These are phyloP conservation scores for Epistrophe eligans DNA, from an alignment of 2,888 invertebrate genomes.

Conservation along the genomic window DNA sequence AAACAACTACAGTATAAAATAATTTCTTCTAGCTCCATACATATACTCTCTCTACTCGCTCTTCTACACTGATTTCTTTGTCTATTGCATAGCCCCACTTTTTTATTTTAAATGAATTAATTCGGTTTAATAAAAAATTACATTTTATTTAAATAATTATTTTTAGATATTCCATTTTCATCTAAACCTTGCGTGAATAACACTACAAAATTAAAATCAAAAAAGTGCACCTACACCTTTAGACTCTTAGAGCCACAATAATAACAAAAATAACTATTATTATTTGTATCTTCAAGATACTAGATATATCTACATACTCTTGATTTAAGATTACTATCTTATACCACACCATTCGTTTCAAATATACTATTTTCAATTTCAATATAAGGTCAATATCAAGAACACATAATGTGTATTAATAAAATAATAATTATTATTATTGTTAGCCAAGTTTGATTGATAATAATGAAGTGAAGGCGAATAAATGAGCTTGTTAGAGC, in stretches of 20 bases:
- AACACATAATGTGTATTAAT: conserved; percentile 22
- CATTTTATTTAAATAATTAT: background rate
- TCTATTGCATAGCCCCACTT: no score
- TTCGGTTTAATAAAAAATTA: no score
- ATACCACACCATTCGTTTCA: background rate
- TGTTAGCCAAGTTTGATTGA: conserved; percentile 56
- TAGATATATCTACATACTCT: background rate
- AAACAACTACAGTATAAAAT: no score
- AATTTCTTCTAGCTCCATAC: no score
- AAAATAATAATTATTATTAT: conserved; percentile 33
- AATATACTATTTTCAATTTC: conserved; percentile 39
- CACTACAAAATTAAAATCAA: background rate
- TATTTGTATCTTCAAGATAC: conserved; percentile 20
- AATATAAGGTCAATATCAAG: conserved; percentile 70
- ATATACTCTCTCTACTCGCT: no score
- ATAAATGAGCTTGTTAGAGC: conserved; percentile 54
- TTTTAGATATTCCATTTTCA: background rate
- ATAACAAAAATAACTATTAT: background rate
- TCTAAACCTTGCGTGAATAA: background rate
- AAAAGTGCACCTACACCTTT: background rate
- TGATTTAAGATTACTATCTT: conserved; percentile 30
- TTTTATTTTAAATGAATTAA: no score
- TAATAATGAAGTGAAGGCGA: conserved; percentile 70
- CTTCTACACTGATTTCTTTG: no score
- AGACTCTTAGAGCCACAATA: background rate